These are phyloP conservation scores for Mus pahari DNA, from an alignment of 2,113 vertebrate species.

Conservation along the genomic window DNA sequence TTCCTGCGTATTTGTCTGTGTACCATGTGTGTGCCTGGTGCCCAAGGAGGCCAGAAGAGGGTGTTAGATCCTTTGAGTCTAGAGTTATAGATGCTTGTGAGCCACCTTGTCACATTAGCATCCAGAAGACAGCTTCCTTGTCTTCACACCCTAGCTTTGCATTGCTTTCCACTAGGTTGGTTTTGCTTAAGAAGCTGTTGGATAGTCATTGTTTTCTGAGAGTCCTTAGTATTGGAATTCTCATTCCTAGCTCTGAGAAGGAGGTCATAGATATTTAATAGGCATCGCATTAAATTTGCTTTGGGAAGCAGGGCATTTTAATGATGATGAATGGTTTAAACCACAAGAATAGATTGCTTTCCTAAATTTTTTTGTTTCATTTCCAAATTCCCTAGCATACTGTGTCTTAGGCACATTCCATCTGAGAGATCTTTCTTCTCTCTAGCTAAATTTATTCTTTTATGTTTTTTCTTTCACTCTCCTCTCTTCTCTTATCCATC, in stretches of 20 bases:
- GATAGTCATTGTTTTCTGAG: background rate
- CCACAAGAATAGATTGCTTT: background rate
- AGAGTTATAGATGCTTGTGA: background rate
- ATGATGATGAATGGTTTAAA: background rate
- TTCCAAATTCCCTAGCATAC: background rate
- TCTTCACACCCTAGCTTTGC: background rate
- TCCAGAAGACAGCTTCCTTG: accelerated
- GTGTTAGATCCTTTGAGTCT: background rate
- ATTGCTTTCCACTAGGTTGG: background rate
- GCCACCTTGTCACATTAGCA: too few relatives aligned
- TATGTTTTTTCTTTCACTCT: background rate
- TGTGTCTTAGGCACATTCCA: background rate
- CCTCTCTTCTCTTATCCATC: background rate
- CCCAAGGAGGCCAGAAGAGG: background rate
- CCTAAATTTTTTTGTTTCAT: background rate
- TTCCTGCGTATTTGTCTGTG: background rate
- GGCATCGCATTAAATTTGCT: background rate
- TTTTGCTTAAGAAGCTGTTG: background rate
- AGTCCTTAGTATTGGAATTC: background rate
- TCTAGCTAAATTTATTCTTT: background rate
- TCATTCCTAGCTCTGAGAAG: background rate
- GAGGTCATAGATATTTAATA: background rate
- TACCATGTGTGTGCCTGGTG: background rate
- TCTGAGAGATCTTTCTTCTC: background rate
- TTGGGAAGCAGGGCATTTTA: background rate